These are phyloP conservation scores for Tetanocera ferruginea DNA, from an alignment of 2,888 invertebrate species.

Conservation along the genomic window DNA sequence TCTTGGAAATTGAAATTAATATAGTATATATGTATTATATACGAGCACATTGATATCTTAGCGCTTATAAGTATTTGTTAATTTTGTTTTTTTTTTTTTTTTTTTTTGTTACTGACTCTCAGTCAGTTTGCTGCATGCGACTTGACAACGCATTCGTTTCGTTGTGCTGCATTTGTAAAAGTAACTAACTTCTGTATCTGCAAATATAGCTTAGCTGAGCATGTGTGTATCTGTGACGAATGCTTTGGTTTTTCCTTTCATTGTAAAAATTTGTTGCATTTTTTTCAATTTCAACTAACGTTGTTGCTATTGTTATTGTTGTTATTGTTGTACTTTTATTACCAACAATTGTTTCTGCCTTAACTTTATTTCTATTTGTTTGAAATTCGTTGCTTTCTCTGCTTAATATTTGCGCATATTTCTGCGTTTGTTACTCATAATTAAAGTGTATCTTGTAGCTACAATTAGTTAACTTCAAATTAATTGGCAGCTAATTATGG, in stretches of 20 bases:
- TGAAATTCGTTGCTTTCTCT: constrained; percentile 8
- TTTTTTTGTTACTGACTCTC: background rate
- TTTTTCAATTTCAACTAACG: background rate
- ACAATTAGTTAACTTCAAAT: constrained; percentile 1
- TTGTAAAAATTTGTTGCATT: background rate
- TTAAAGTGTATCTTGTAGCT: background rate
- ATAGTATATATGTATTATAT: background rate
- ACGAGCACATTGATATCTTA: too few species aligned
- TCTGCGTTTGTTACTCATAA: background rate
- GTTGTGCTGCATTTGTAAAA: background rate
- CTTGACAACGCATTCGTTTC: background rate
- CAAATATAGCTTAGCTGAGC: background rate
- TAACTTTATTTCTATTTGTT: background rate
- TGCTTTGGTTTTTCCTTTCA: constrained; percentile 22
- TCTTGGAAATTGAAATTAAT: constrained; percentile 21
- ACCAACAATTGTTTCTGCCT: background rate
- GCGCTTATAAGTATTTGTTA: background rate
- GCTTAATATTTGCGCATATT: background rate
- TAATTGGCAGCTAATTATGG: background rate
- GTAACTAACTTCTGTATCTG: constrained; percentile 5
- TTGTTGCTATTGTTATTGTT: background rate
- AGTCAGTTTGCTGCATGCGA: background rate
- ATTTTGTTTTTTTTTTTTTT: background rate
- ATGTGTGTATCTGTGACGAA: background rate
- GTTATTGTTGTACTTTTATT: constrained; percentile 1